phyloP scores from a whole-genome alignment of 2,113 vertebrate species.

The Bos indicus region DNA sequence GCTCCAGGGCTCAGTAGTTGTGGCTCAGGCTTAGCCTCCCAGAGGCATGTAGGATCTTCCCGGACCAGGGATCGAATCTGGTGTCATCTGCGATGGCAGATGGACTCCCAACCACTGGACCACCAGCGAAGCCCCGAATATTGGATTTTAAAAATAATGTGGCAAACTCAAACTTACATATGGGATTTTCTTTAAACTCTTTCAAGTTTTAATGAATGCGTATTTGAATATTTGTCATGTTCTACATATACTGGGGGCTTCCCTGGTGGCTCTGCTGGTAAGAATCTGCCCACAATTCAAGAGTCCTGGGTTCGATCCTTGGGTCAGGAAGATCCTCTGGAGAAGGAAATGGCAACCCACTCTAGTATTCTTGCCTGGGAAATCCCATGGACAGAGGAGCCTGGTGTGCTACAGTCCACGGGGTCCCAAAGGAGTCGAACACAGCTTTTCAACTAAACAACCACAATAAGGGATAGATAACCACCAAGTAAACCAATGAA shows the following conservation, averaged over 20 bases:
- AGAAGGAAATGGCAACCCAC: background rate
- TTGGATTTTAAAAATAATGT: background rate
- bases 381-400: background rate
- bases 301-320: background rate
- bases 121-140: background rate
- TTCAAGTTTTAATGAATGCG: background rate
- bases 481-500: background rate
- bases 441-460: background rate
- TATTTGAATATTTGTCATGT: background rate
- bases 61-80: background rate
- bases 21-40: background rate
- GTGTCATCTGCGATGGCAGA: background rate
- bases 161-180: background rate
- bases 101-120: background rate
- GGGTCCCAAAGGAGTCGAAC: background rate
- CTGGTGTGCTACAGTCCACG: background rate
- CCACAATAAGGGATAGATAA: background rate
- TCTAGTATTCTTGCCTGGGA: background rate
- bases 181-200: background rate
- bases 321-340: background rate
- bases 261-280: background rate
- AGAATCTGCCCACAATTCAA: background rate
- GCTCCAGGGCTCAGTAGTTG: background rate
- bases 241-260: background rate
- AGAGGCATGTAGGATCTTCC: background rate